Conservation (phyloP, 1,140 invertebrate species). For the Gryllus bimaculatus region DNA sequence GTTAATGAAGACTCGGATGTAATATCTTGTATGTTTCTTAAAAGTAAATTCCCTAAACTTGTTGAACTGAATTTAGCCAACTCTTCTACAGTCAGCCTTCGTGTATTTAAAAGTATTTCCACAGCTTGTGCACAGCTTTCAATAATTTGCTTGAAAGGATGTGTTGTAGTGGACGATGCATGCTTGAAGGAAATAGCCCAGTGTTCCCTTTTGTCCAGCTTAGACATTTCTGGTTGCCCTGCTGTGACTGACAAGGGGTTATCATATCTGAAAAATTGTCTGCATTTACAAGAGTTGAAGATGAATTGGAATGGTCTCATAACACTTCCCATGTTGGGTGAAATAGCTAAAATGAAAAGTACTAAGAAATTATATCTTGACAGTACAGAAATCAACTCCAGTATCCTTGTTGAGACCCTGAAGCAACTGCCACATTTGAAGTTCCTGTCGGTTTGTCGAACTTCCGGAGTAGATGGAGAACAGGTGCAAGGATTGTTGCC, state of each 20-base stretch:
- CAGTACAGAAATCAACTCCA: background rate
- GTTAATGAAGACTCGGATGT: background rate
- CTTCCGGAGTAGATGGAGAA: background rate
- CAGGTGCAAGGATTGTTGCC: background rate
- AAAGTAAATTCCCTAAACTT: background rate
- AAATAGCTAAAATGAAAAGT: background rate
- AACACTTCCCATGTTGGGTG: background rate
- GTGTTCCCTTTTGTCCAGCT: background rate
- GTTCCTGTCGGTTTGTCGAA: background rate
- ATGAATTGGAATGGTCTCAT: background rate
- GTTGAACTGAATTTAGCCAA: background rate
- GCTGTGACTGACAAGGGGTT: background rate
- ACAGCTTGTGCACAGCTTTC: background rate
- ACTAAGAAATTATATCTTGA: background rate
- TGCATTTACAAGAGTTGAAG: background rate
- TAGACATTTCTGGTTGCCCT: background rate
- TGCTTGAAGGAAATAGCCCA: background rate
- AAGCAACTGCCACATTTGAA: background rate
- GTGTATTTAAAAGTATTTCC: background rate
- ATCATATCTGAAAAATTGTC: background rate
- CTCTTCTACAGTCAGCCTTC: background rate
- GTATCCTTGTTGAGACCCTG: background rate
- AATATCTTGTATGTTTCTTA: background rate
- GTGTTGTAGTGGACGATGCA: background rate
- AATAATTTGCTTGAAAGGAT: background rate